These are phyloP conservation scores for Meriones unguiculatus DNA, from an alignment of 2,113 vertebrate genomes.

Conservation along the genomic window DNA sequence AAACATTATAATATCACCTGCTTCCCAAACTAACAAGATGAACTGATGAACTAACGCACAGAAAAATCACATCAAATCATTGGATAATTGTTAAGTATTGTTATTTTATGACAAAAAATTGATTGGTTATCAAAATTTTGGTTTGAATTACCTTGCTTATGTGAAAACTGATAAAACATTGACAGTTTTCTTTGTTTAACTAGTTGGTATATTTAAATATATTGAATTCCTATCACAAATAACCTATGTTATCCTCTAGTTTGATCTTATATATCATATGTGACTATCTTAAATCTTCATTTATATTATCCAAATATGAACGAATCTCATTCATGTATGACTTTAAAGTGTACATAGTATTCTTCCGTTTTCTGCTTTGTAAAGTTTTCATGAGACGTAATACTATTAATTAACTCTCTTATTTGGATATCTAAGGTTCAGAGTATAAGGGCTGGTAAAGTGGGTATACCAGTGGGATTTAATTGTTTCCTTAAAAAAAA, in stretches of 20 bases:
- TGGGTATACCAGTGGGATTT: constrained; percentile 87
- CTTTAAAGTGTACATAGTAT: background rate
- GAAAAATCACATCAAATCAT: background rate
- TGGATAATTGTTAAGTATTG: background rate
- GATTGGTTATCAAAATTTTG: background rate
- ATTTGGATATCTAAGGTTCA: constrained; percentile 64
- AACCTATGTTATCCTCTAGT: background rate
- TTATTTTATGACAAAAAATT: background rate
- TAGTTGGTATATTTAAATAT: background rate
- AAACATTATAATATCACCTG: background rate
- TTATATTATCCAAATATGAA: background rate
- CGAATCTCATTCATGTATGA: background rate
- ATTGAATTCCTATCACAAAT: background rate
- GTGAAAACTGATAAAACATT: background rate
- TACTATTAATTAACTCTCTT: constrained; percentile 65
- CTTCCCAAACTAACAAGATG: background rate
- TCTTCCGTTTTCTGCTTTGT: background rate
- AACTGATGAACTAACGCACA: constrained; percentile 6
- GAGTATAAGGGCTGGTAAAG: constrained; percentile 63
- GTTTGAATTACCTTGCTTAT: background rate
- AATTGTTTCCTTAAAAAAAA: constrained; percentile 92
- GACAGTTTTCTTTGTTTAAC: background rate
- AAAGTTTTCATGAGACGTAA: constrained; percentile 32
- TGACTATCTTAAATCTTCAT: background rate
- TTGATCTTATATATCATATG: background rate